Conservation (phyloP, 2,888 invertebrate species). For the Cepaea hortensis region DNA sequence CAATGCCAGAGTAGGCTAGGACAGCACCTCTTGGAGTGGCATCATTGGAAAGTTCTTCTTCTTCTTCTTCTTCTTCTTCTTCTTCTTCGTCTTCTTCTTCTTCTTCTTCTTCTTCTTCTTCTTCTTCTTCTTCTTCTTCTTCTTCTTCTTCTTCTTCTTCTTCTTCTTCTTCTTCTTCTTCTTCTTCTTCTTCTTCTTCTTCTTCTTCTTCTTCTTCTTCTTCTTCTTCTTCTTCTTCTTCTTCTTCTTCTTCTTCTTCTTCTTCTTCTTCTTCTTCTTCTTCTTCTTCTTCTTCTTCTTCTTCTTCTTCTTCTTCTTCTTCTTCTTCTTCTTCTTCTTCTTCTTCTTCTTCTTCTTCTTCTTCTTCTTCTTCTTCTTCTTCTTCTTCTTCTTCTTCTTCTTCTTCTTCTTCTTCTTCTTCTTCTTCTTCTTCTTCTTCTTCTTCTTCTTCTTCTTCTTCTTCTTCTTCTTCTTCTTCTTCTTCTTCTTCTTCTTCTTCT, state of each 20-base stretch:
- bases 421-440: not conserved
- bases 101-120: not conserved
- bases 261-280: not conserved
- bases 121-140: not conserved
- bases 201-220: slow-evolving; percentile 7
- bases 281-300: not conserved
- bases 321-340: not conserved
- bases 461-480: too few relatives aligned
- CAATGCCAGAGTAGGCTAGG: too few relatives aligned
- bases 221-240: slow-evolving; percentile 4
- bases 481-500: too few relatives aligned
- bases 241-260: slow-evolving; percentile 1
- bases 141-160: not conserved
- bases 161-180: not conserved
- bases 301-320: not conserved
- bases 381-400: too few relatives aligned
- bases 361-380: not conserved
- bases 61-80: too few relatives aligned
- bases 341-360: not conserved
- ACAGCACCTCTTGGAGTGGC: too few relatives aligned
- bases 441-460: not conserved
- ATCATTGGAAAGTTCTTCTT: too few relatives aligned
- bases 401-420: too few relatives aligned
- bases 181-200: slow-evolving; percentile 7
- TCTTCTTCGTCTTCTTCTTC: not conserved